These are phyloP conservation scores for Styela clava DNA, from an alignment of 23 tunicate genomes.

Conservation along the genomic window DNA sequence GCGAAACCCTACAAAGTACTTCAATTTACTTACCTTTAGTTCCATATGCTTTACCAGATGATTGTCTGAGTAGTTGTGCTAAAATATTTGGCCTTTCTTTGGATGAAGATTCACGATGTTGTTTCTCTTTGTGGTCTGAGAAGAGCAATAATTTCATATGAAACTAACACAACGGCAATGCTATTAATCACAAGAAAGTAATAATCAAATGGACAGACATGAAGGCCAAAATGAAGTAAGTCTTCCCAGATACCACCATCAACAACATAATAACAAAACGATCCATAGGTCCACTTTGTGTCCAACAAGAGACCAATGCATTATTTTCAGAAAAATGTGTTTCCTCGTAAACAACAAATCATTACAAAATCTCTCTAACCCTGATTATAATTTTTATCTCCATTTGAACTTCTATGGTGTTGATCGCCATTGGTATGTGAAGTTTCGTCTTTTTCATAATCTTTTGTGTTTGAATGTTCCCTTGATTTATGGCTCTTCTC, in stretches of 20 bases:
- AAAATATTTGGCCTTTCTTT: slow-evolving; percentile 47
- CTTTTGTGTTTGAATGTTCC: neutral
- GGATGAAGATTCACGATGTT: neutral
- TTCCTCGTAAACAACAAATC: too few relatives aligned
- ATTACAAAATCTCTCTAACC: too few relatives aligned
- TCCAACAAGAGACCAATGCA: too few relatives aligned
- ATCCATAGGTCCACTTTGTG: too few relatives aligned
- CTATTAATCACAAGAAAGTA: too few relatives aligned
- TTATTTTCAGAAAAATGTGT: too few relatives aligned
- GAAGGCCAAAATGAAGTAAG: too few relatives aligned
- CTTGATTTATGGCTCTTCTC: neutral
- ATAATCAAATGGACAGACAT: too few relatives aligned
- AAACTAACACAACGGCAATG: too few relatives aligned
- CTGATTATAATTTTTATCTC: neutral
- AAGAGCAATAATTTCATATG: neutral
- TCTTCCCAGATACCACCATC: too few relatives aligned
- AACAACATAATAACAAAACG: too few relatives aligned
- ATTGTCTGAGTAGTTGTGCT: slow-evolving; percentile 46
- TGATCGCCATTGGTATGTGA: neutral
- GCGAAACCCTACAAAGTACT: too few relatives aligned
- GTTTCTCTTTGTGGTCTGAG: neutral
- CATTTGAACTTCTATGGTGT: neutral
- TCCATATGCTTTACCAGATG: slow-evolving; percentile 50
- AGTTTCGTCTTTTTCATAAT: neutral
- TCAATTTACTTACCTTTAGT: slow-evolving; percentile 14